Conservation (phyloP, 2,797 vertebrate species). For the Etheostoma nigrum region DNA sequence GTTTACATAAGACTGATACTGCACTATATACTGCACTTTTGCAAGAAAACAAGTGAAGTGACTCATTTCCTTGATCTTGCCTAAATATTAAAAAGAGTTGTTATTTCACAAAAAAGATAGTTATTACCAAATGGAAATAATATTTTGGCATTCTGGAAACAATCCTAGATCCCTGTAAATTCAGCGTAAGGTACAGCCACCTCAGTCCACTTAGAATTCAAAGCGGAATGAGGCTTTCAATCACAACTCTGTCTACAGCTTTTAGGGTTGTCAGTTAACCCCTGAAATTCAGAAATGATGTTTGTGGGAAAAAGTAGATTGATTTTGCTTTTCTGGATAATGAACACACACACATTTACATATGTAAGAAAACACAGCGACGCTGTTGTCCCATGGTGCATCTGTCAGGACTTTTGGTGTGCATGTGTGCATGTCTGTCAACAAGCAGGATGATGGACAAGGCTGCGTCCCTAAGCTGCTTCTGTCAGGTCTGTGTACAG, state of each 20-base stretch:
- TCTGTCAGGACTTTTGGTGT: conserved; percentile 44
- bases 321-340: conserved; percentile 1
- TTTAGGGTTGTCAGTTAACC: conserved; percentile 1
- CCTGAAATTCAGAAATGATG: conserved; percentile 10
- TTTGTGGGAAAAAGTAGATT: background rate
- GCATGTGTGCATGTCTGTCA: conserved; percentile 49
- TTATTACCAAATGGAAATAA: too few relatives aligned
- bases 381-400: conserved; percentile 52
- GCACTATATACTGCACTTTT: too few relatives aligned
- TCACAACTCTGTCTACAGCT: background rate
- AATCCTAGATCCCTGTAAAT: background rate
- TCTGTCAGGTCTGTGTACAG: conserved; percentile 68
- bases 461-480: conserved; percentile 74
- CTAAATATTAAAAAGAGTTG: background rate
- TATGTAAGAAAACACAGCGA: conserved; percentile 13
- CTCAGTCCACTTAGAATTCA: background rate
- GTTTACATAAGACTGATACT: too few relatives aligned
- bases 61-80: background rate
- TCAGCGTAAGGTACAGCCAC: background rate
- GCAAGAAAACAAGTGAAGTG: background rate
- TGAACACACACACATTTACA: background rate
- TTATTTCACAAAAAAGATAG: too few relatives aligned
- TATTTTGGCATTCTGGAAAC: background rate
- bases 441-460: conserved; percentile 70
- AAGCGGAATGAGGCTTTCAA: conserved; percentile 2